Evolutionary conservation across 1,140 invertebrate species (phyloP), one percentile per base, ranked within the genome.

Genomic region (Scaptomyza montana): DNA sequence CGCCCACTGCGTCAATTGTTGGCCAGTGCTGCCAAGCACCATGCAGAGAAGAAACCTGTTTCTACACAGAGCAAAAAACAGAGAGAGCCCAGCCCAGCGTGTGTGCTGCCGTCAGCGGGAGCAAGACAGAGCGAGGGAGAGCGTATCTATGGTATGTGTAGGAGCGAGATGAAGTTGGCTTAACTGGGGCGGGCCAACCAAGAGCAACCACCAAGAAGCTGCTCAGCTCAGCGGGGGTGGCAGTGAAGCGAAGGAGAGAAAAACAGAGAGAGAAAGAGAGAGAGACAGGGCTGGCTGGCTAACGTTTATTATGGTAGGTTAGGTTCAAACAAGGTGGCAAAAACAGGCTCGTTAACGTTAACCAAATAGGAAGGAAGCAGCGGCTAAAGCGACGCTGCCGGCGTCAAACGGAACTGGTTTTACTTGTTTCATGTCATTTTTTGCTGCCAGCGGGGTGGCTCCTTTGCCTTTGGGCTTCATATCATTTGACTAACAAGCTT

Each of bases 241-340:
- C 30, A 33, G 30, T 33, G 30, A 33, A 55, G 70, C 47, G 75
- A 49, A 25, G 21, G 63, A 46, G 62, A 36, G 74, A 45, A 0
- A 16, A 16, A 16, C 16, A 16, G 51, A 57, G 61, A 33, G 49
- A 13, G 53, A 55, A 16, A 46, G 62, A 36, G 74, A 51, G 51
- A 57, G 61, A 33, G 50, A 13, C 25, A 43, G 57, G 13, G 19
- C 39, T 51, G 57, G 63, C 36, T 61, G 71, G 64, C 39, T 25
- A 57, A 41, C 57, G 59, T 59, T 75, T 90, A 91, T 91, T 91
- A 91, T 74, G 87, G 90, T 91, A 91, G 90, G 90, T 91, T 91
- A 91, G 86, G 90, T 90, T 82, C 80, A 89, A 89, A 89, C 84
- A 89, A 89, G 84, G 79, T 89, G 84, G 85, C 79, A 89, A 89